Conservation (phyloP, 2,888 invertebrate species). For the Lycophotia porphyrea region DNA sequence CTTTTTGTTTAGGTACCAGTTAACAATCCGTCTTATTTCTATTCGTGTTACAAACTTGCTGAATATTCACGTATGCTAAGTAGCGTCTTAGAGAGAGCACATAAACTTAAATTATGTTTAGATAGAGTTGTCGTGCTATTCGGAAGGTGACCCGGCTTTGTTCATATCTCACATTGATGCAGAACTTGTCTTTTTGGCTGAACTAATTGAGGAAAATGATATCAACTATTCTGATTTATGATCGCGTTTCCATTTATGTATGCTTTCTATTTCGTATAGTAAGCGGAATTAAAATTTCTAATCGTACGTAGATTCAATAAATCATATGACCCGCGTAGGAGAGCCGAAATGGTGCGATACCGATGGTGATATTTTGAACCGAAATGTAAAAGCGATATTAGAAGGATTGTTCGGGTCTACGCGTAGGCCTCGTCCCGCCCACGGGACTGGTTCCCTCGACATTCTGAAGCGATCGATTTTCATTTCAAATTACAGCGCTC, state of each 20-base stretch:
- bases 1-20: slow-evolving; percentile 79
- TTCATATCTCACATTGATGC: slow-evolving; percentile 33
- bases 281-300: slow-evolving; percentile 49
- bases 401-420: slow-evolving; percentile 74
- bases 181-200: slow-evolving; percentile 39
- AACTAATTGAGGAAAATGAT: slow-evolving; percentile 43
- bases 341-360: slow-evolving; percentile 67
- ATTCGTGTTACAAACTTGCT: slow-evolving; percentile 76
- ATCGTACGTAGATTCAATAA: slow-evolving; percentile 65
- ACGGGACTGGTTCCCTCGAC: slow-evolving; percentile 84
- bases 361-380: slow-evolving; percentile 68
- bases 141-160: slow-evolving; percentile 64
- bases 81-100: slow-evolving; percentile 71
- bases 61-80: slow-evolving; percentile 85
- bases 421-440: slow-evolving; percentile 84
- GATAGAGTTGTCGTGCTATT: slow-evolving; percentile 61
- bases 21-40: slow-evolving; percentile 77
- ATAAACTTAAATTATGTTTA: slow-evolving; percentile 73
- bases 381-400: slow-evolving; percentile 77
- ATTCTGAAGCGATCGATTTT: slow-evolving; percentile 86
- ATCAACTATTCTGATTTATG: slow-evolving; percentile 43
- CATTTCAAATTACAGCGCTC: slow-evolving; percentile 86
- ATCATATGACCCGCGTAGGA: slow-evolving; percentile 77
- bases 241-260: slow-evolving; percentile 33
- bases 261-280: slow-evolving; percentile 51